phyloP scores from a whole-genome alignment of 2,113 vertebrate species.

The Myotis davidii region DNA sequence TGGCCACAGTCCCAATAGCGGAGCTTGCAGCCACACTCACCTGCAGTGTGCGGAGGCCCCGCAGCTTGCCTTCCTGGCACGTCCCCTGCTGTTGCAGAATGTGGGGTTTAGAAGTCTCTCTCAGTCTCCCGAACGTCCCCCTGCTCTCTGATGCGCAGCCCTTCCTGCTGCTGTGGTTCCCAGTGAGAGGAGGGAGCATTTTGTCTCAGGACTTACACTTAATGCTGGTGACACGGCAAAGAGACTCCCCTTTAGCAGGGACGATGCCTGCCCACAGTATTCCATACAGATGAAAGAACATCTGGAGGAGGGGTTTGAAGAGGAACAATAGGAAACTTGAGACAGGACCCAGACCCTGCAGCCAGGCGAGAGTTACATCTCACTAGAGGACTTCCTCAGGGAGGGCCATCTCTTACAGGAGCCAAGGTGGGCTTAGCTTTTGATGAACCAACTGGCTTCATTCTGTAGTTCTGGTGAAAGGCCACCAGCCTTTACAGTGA shows the following conservation, averaged over 20 bases:
- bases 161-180: not conserved
- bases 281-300: not conserved
- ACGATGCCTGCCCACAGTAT: not conserved
- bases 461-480: not conserved
- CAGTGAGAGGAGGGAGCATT: not conserved
- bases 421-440: not conserved
- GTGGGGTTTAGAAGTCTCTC: not conserved
- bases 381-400: not conserved
- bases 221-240: not conserved
- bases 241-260: not conserved
- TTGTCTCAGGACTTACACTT: not conserved
- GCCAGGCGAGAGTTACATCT: not conserved
- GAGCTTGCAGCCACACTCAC: not conserved
- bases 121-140: not conserved
- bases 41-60: not conserved
- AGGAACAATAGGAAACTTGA: not conserved
- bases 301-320: not conserved
- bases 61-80: not conserved
- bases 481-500: not conserved
- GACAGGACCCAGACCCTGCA: not conserved
- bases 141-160: not conserved
- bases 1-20: fast-evolving
- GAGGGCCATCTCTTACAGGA: not conserved
- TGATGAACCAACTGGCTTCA: not conserved
- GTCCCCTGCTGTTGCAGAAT: not conserved